A percentile compares a stretch with the other conserved stretches of the same genome.
Evolutionary conservation across 2,888 invertebrate species (phyloP).

Genomic region (Nebria brevicollis): DNA sequence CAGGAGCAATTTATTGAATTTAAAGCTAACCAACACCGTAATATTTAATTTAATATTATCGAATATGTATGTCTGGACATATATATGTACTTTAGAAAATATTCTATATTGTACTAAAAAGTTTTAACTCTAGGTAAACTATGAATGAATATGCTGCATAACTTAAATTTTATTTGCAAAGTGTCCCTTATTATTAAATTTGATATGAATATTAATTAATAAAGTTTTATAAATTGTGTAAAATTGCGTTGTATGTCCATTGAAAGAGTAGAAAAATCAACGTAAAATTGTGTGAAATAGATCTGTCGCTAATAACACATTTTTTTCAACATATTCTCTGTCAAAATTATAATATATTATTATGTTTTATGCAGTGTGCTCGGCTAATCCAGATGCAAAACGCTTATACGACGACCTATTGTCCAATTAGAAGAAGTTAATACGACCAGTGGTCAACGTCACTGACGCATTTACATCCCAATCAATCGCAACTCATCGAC

Average conservation of each 20-base stretch:
- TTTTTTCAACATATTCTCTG: no score
- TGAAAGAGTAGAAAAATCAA: not conserved
- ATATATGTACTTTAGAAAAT: no score
- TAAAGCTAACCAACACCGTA: no score
- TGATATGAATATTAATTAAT: not conserved
- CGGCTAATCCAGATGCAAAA: conserved; percentile 88
- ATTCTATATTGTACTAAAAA: no score
- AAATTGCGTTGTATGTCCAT: not conserved
- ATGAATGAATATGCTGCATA: no score
- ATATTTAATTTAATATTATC: no score
- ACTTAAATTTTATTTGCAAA: not conserved
- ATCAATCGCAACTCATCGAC: conserved; percentile 90
- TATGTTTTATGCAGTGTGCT: conserved; percentile 73
- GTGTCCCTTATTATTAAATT: not conserved
- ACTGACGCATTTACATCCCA: conserved; percentile 83
- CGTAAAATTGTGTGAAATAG: not conserved
- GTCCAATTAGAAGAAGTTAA: conserved; percentile 88
- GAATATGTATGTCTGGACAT: no score
- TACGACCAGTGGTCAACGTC: conserved; percentile 86
- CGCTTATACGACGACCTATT: conserved; percentile 88
- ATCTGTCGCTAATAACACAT: no score
- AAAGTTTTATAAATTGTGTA: not conserved
- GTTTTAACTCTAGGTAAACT: no score
- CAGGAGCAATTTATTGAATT: no score
- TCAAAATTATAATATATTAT: not conserved